These are phyloP conservation scores for Eremophila alpestris DNA, from an alignment of 2,797 vertebrate genomes.

Conservation along the genomic window DNA sequence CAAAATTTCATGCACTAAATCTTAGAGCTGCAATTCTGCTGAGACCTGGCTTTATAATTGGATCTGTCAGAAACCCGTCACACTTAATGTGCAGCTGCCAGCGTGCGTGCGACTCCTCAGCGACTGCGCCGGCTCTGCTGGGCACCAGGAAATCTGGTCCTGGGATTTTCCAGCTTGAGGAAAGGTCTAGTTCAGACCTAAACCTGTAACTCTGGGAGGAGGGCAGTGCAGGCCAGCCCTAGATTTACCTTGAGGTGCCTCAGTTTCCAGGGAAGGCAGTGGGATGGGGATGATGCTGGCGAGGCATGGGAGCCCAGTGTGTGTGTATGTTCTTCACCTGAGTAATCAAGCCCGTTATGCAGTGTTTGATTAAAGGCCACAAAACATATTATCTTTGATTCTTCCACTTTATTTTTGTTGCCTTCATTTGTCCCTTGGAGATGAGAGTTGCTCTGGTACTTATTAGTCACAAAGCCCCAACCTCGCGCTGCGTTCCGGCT, in stretches of 20 bases:
- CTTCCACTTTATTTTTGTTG: constrained; percentile 37
- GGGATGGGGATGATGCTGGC: accelerated
- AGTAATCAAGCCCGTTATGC: background rate
- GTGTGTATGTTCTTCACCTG: background rate
- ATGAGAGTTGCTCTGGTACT: constrained; percentile 30
- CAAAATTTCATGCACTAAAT: constrained; percentile 48
- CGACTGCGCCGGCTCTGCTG: background rate
- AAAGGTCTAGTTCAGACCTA: background rate
- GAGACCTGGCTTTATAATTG: constrained; percentile 77
- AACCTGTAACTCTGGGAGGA: background rate
- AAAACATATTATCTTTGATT: constrained; percentile 31
- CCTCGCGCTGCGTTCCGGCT: constrained; percentile 45
- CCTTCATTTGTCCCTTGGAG: constrained; percentile 60
- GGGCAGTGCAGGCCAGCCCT: background rate
- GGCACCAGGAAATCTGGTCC: background rate
- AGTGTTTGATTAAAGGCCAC: constrained; percentile 43
- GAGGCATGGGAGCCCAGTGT: accelerated
- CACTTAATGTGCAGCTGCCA: constrained; percentile 76
- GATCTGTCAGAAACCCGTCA: constrained; percentile 76
- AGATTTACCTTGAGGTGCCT: background rate
- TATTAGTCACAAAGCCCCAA: constrained; percentile 54
- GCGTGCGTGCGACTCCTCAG: background rate
- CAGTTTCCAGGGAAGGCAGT: background rate
- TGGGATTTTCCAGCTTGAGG: background rate
- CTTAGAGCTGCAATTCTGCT: constrained; percentile 50